Evolutionary conservation across 2,888 invertebrate species (phyloP).

Genomic region (Noctua janthe): DNA sequence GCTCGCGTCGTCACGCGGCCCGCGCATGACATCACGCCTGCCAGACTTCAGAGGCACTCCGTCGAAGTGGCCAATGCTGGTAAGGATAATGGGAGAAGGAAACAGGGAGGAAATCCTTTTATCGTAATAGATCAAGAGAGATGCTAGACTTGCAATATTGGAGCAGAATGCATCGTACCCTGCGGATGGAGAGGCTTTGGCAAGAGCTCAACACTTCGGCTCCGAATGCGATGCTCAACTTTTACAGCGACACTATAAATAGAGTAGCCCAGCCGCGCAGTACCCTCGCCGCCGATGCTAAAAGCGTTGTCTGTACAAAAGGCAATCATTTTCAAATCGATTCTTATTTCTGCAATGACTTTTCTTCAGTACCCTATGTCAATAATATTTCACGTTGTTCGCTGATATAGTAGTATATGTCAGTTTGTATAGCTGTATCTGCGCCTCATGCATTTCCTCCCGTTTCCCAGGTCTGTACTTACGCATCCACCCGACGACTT

Average conservation of each 20-base stretch:
- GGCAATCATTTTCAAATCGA: neutral
- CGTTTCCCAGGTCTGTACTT: constrained; percentile 91
- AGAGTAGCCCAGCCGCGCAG: neutral
- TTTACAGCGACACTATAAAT: too few relatives aligned
- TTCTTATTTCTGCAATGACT: neutral
- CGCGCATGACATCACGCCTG: constrained; percentile 71
- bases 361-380: neutral
- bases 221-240: neutral
- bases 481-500: constrained; percentile 94
- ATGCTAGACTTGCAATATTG: neutral
- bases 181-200: neutral
- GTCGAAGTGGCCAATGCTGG: constrained; percentile 95
- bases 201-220: neutral
- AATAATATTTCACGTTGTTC: neutral
- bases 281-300: neutral
- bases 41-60: constrained; percentile 93
- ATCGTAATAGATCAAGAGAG: neutral
- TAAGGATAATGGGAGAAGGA: constrained; percentile 30
- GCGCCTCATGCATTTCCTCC: neutral
- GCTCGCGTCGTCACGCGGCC: constrained; percentile 92
- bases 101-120: neutral
- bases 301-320: neutral
- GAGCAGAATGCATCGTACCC: neutral
- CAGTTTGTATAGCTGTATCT: neutral
- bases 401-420: neutral